phyloP scores from a whole-genome alignment of 2,797 vertebrate species.

The Monodelphis domestica region DNA sequence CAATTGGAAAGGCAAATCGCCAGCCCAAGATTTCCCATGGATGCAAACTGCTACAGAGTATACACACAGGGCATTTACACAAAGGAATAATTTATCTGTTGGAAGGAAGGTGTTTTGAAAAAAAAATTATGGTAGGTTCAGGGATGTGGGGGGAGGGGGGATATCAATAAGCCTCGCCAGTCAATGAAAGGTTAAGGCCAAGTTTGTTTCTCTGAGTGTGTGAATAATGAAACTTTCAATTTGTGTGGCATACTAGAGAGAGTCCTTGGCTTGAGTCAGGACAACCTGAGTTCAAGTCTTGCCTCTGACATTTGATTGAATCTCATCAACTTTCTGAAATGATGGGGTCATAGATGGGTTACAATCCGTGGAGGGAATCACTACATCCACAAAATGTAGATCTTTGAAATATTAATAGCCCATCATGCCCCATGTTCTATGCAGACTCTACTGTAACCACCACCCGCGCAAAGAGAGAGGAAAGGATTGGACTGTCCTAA shows the following conservation, averaged over 20 bases:
- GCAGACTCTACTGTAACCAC: background rate
- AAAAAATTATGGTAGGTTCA: background rate
- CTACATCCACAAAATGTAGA: background rate
- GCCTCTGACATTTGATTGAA: background rate
- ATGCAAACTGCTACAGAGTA: background rate
- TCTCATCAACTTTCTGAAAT: background rate
- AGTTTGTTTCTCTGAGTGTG: background rate
- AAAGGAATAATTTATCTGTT: background rate
- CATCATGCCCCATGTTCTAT: background rate
- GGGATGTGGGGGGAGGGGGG: background rate
- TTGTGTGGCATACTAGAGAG: background rate
- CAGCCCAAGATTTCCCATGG: background rate
- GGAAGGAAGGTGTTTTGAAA: background rate
- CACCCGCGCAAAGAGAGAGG: background rate
- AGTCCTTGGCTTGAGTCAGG: too few relatives aligned
- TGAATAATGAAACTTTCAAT: background rate
- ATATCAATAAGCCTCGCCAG: background rate
- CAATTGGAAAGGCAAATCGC: background rate
- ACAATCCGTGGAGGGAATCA: background rate
- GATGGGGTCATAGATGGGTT: background rate
- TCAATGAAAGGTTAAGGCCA: background rate
- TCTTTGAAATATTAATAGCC: background rate
- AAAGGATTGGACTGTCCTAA: background rate
- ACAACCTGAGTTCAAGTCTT: background rate
- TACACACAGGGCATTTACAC: background rate